Conservation (phyloP, 2,797 vertebrate genomes). For the Sebastes minor region DNA sequence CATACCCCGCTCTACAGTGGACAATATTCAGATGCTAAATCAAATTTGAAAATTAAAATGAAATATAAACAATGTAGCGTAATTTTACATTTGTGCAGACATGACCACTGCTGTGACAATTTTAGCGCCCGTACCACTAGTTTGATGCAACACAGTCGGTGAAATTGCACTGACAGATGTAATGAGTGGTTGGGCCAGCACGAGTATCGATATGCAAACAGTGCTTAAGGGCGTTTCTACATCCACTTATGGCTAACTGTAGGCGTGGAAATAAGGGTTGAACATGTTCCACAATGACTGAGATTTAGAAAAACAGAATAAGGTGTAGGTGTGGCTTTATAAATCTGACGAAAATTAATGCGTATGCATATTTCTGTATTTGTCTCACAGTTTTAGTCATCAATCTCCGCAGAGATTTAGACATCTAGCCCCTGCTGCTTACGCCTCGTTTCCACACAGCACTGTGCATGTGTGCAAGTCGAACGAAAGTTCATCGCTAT, state of each 20-base stretch:
- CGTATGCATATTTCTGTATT: background rate
- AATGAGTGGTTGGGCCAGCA: background rate
- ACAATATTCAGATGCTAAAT: background rate
- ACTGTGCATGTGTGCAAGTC: too few relatives aligned
- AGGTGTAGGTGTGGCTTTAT: background rate
- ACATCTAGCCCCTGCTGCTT: too few relatives aligned
- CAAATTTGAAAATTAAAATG: background rate
- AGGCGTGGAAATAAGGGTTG: background rate
- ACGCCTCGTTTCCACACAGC: too few relatives aligned
- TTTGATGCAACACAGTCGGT: background rate
- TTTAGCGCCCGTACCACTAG: too few relatives aligned
- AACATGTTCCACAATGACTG: background rate
- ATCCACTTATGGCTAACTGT: background rate
- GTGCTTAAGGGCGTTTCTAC: background rate
- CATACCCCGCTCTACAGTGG: background rate
- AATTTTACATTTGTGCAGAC: background rate
- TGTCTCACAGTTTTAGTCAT: background rate
- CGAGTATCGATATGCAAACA: background rate
- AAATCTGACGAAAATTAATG: background rate
- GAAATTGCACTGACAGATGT: background rate
- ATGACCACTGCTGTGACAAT: too few relatives aligned
- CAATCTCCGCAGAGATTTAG: too few relatives aligned
- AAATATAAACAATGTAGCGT: background rate
- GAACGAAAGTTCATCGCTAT: too few relatives aligned
- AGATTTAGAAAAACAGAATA: background rate